A percentile compares a stretch with the other conserved stretches of the same genome.
Conservation (phyloP, 2,113 vertebrate species). For the Tringa solitaria region DNA sequence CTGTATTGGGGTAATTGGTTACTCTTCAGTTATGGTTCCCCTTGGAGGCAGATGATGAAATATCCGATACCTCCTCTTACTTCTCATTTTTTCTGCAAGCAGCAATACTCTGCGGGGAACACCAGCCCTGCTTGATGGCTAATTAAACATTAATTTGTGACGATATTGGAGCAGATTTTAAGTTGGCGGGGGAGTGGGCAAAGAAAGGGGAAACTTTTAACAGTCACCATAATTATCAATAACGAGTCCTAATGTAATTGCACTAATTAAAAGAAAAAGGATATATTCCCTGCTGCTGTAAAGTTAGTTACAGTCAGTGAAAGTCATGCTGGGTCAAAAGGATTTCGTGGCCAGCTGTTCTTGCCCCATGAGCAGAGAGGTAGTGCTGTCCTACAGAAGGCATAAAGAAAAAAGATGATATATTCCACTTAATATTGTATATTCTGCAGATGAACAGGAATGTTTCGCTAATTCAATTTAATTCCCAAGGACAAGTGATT, state of each 20-base stretch:
- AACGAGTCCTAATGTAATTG: constrained; percentile 49
- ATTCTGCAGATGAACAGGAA: constrained; percentile 1
- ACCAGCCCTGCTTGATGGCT: constrained; percentile 45
- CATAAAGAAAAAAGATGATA: not conserved
- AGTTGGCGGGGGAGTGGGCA: not conserved
- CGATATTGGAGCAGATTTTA: constrained; percentile 25
- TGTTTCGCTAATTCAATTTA: constrained; percentile 21
- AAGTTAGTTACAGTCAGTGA: not conserved
- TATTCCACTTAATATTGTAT: not conserved
- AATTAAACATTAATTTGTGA: constrained; percentile 63
- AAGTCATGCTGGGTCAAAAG: constrained; percentile 11
- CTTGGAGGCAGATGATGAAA: constrained; percentile 3
- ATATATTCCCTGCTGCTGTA: not conserved
- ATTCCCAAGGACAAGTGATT: constrained; percentile 38
- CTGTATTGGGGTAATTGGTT: not conserved
- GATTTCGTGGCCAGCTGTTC: not conserved
- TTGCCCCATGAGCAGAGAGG: not conserved
- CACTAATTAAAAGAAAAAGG: constrained; percentile 39
- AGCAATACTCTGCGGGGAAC: not conserved
- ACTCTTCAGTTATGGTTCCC: not conserved
- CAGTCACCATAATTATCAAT: constrained; percentile 47
- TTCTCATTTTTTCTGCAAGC: constrained; percentile 9
- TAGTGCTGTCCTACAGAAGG: not conserved
- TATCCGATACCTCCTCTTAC: not conserved
- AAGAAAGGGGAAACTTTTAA: constrained; percentile 37